Percentiles rank a stretch among this genome's conserved stretches.
Conservation (phyloP, 2,888 invertebrate genomes). For the Hemaris fuciformis region DNA sequence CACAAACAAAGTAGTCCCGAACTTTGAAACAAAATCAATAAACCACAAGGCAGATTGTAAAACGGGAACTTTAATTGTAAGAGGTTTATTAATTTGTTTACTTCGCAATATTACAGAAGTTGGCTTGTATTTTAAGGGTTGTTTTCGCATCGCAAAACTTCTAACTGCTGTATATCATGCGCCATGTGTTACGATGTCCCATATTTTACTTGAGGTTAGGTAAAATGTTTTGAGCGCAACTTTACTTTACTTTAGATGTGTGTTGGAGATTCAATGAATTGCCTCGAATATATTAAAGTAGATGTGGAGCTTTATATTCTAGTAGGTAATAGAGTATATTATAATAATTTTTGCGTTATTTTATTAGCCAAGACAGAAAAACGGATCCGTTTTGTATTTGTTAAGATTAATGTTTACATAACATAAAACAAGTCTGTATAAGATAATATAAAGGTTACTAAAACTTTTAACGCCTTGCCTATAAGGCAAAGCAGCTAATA, state of each 20-base stretch:
- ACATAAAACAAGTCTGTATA: too few species aligned
- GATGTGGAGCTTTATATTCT: too few species aligned
- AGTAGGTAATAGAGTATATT: too few species aligned
- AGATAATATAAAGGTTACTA: too few species aligned
- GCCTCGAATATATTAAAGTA: neutral
- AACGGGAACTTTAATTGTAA: neutral
- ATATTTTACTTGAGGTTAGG: neutral
- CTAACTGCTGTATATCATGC: neutral
- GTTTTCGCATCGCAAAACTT: neutral
- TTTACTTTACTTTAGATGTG: neutral
- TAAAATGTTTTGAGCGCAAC: neutral
- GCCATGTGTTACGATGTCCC: neutral
- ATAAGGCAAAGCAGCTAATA: too few species aligned
- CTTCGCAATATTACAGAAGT: neutral
- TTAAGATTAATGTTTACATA: too few species aligned
- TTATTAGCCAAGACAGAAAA: too few species aligned
- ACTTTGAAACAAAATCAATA: neutral
- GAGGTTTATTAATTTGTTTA: neutral
- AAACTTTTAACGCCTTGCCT: too few species aligned
- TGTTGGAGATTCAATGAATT: neutral
- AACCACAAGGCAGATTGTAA: neutral
- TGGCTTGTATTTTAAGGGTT: neutral
- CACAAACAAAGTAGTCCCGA: neutral
- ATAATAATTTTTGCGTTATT: too few species aligned
- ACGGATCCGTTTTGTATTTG: too few species aligned